phyloP scores from a whole-genome alignment of 2,113 vertebrate genomes.

The Otolemur garnettii region DNA sequence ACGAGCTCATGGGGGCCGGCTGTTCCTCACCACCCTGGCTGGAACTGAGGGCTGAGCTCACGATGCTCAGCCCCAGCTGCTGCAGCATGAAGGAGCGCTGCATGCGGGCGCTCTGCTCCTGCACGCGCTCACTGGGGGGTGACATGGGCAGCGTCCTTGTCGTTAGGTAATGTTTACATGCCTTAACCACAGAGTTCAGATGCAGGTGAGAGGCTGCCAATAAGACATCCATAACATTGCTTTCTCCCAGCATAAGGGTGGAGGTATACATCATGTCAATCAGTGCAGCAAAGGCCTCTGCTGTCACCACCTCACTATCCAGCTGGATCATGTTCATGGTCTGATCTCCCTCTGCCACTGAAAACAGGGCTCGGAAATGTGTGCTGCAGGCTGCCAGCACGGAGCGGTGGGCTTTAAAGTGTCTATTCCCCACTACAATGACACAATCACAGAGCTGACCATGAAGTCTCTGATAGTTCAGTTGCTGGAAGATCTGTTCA shows the following conservation, averaged over 20 bases:
- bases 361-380: constrained; percentile 97
- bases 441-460: constrained; percentile 98
- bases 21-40: constrained; percentile 87
- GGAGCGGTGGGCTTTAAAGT: constrained; percentile 98
- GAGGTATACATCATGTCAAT: constrained; percentile 99
- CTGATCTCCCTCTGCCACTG: constrained; percentile 95
- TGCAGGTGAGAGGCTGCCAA: constrained; percentile 97
- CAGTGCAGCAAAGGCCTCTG: constrained; percentile 96
- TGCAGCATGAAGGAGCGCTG: constrained; percentile 98
- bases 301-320: constrained; percentile 97
- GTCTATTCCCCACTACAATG: constrained; percentile 96
- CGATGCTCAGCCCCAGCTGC: constrained; percentile 96
- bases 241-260: constrained; percentile 97
- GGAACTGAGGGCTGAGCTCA: constrained; percentile 94
- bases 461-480: constrained; percentile 97
- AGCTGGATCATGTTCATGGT: constrained; percentile 98
- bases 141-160: constrained; percentile 96
- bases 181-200: constrained; percentile 97
- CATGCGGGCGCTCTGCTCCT: constrained; percentile 92
- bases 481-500: constrained; percentile 98
- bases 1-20: constrained; percentile 80
- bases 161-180: constrained; percentile 98
- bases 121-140: constrained; percentile 89
- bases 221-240: constrained; percentile 98
- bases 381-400: constrained; percentile 98